Evolutionary conservation across 2,888 invertebrate genomes (phyloP), one percentile per base, ranked within the genome.

Genomic region (Caenorhabditis doughertyi): DNA sequence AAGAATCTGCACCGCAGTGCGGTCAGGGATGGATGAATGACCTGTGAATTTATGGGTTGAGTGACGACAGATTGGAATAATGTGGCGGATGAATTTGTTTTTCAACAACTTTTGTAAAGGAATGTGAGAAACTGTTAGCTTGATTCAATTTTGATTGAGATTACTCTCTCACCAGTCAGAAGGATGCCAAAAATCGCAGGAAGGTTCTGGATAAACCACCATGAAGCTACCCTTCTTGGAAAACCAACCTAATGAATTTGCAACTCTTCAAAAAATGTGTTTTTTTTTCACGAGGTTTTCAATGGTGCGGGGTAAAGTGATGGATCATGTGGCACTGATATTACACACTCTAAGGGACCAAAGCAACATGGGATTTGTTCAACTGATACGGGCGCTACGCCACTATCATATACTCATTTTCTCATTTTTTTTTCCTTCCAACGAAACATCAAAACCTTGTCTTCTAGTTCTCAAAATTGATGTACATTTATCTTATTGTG

Each of bases 301-400:
- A 32, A 64, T 74, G 65, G 25, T 65, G 58, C 74, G 65, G 47
- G 58, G 56, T 35, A 47, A 58, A 64, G 58, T 65, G 74, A 74
- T 76, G 76, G 58, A 76, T 76, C 76, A 76, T 76, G 67, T 76
- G 76, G 76, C 76, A 76, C 65, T 27, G 35, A 58, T 58, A 32
- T 76, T 67, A 67, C 67, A 76, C 76, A 76, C 55, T 55, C 42
- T 58, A 58, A 65, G 39, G 67, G 76, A 60, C 58, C 67, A 47
- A 42, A 73, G 73, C 73, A 74, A 65, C 74, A 74, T 74, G 74
- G 51, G 56, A 65, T 67, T 65, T 67, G 58, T 60, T 76, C 76
- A 67, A 76, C 76, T 76, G 76, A 76, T 76, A 76, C 67, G 67
- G 74, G 65, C 23, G 53, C 73, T 55, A 64, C 74, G 58, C 58